These are phyloP conservation scores for Dicrostonyx torquatus DNA, from an alignment of 2,797 vertebrate genomes.

Conservation along the genomic window DNA sequence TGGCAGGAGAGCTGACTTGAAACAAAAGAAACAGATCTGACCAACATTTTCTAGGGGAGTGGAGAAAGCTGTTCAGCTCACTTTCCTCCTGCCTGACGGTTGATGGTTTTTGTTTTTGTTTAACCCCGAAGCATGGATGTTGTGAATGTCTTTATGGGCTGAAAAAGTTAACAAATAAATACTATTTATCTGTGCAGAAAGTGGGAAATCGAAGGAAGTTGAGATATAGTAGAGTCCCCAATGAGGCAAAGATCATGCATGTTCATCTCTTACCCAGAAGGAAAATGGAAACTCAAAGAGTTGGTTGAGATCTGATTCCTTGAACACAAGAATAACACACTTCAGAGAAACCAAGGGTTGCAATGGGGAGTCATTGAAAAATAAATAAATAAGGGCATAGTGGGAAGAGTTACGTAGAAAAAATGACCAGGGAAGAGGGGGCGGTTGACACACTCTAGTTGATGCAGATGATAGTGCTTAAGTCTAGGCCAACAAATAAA, in stretches of 20 bases:
- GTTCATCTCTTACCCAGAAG: background rate
- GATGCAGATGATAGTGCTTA: background rate
- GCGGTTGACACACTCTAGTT: background rate
- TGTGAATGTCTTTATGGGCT: background rate
- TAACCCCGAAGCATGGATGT: background rate
- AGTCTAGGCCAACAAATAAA: background rate
- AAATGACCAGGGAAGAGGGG: background rate
- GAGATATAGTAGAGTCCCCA: background rate
- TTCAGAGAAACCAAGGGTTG: background rate
- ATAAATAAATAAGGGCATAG: background rate
- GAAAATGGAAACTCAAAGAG: background rate
- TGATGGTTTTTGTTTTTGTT: background rate
- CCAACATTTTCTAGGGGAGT: background rate
- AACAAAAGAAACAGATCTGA: background rate
- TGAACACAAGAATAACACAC: background rate
- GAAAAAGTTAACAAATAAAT: constrained; percentile 22
- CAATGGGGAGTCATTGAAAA: background rate
- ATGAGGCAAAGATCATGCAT: background rate
- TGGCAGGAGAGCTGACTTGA: background rate
- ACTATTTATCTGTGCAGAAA: background rate
- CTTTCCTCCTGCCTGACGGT: background rate
- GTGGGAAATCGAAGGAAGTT: background rate
- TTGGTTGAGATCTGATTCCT: background rate
- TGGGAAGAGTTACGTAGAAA: background rate
- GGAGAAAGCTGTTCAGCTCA: background rate